phyloP scores from a whole-genome alignment of 2,888 invertebrate genomes.

The Rambutsinella grinnellia region DNA sequence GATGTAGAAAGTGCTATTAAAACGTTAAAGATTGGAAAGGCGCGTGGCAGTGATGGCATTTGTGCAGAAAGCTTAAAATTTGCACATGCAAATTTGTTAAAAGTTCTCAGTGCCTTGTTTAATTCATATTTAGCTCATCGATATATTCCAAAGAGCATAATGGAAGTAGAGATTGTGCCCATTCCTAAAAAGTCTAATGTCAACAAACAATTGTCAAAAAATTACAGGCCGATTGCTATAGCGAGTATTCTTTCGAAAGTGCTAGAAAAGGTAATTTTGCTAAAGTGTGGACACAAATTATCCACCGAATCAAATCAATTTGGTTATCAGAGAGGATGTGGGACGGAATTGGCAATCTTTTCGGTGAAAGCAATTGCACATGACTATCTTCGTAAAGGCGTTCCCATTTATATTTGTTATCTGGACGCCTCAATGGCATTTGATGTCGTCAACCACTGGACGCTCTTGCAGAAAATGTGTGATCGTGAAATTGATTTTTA shows the following conservation, averaged over 20 bases:
- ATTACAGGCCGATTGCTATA: constrained; percentile 20
- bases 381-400: constrained; percentile 9
- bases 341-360: constrained; percentile 17
- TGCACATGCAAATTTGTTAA: not conserved
- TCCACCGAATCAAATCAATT: not conserved
- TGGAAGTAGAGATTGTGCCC: constrained; percentile 4
- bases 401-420: constrained; percentile 24
- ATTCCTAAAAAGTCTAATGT: constrained; percentile 1
- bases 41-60: not conserved
- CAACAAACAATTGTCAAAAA: not conserved
- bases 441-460: constrained; percentile 25
- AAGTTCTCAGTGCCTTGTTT: too few species aligned
- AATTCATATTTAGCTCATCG: not conserved
- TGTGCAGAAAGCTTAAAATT: constrained; percentile 6
- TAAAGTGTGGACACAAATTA: not conserved
- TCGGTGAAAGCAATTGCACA: constrained; percentile 14
- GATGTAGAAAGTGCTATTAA: too few species aligned
- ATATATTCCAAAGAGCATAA: constrained; percentile 1
- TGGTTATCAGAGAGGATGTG: constrained; percentile 8
- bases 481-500: not conserved
- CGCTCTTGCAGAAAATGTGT: constrained; percentile 1
- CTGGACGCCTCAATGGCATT: constrained; percentile 21
- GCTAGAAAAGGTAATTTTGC: not conserved
- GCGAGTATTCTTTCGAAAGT: constrained; percentile 16
- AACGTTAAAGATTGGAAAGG: too few species aligned